Conservation (phyloP, 2,888 invertebrate genomes). For the Electrophaes corylata region DNA sequence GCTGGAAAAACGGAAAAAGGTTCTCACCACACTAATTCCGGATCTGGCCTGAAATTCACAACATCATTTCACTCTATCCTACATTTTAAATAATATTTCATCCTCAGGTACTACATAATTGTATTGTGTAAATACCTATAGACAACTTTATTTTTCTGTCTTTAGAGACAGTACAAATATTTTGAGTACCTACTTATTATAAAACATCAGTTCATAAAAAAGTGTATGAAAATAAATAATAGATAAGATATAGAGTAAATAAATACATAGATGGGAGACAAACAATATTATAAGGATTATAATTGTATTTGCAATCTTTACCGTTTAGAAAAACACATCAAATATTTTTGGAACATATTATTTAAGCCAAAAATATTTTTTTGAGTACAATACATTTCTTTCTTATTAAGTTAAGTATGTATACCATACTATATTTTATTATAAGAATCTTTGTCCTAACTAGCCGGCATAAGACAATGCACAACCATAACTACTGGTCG, state of each 20-base stretch:
- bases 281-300: slow-evolving; percentile 17
- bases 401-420: no score
- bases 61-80: slow-evolving; percentile 58
- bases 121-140: no score
- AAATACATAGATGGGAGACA: slow-evolving; percentile 19
- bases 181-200: slow-evolving; percentile 7
- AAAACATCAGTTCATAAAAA: slow-evolving; percentile 6
- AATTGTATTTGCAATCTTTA: slow-evolving; percentile 28
- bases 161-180: neutral
- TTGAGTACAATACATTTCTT: no score
- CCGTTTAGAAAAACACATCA: neutral
- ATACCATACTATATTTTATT: no score
- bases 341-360: no score
- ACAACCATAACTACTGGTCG: no score
- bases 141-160: neutral
- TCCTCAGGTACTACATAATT: no score
- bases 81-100: slow-evolving; percentile 27
- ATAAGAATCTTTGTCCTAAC: no score
- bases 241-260: slow-evolving; percentile 3
- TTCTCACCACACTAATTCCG: slow-evolving; percentile 78
- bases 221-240: slow-evolving; percentile 3
- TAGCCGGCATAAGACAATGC: no score
- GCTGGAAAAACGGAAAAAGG: slow-evolving; percentile 63
- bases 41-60: slow-evolving; percentile 73
- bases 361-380: no score